Conservation (phyloP, 2,888 invertebrate species). For the Dascillus cervinus region DNA sequence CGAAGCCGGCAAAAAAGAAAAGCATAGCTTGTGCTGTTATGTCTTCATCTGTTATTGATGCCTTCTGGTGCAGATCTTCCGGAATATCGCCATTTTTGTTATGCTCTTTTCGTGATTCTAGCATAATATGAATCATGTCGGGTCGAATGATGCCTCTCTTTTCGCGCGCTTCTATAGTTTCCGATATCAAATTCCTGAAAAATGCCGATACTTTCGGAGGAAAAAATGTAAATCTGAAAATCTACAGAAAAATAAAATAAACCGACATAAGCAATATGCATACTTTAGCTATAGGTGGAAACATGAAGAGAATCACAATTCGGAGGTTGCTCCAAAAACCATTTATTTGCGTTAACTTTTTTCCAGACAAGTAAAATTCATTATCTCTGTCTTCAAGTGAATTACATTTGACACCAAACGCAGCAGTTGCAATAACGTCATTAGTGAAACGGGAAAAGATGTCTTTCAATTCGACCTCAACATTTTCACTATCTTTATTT, state of each 20-base stretch:
- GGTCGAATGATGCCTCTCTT: background rate
- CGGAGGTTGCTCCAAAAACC: too few species aligned
- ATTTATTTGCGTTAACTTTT: too few species aligned
- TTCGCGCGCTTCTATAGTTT: background rate
- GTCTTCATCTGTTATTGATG: conserved; percentile 36
- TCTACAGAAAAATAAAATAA: conserved; percentile 1
- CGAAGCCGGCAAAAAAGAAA: conserved; percentile 49
- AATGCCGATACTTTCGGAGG: background rate
- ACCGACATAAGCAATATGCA: too few species aligned
- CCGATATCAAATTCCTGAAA: background rate
- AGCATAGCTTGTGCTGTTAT: conserved; percentile 50
- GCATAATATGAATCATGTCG: conserved; percentile 1
- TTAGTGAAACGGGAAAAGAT: too few species aligned
- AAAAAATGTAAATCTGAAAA: background rate
- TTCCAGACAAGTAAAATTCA: too few species aligned
- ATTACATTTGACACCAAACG: too few species aligned
- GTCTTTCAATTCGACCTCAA: too few species aligned
- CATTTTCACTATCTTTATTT: too few species aligned
- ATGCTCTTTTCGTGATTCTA: background rate
- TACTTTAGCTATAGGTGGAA: too few species aligned
- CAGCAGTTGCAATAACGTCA: too few species aligned
- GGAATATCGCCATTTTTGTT: background rate
- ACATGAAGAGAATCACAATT: too few species aligned
- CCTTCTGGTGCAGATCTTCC: conserved; percentile 5
- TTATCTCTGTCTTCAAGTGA: too few species aligned